Percentiles rank a stretch among this genome's conserved stretches.
phyloP scores from a whole-genome alignment of 1,140 invertebrate species.

The Aphelenchoides fujianensis region DNA sequence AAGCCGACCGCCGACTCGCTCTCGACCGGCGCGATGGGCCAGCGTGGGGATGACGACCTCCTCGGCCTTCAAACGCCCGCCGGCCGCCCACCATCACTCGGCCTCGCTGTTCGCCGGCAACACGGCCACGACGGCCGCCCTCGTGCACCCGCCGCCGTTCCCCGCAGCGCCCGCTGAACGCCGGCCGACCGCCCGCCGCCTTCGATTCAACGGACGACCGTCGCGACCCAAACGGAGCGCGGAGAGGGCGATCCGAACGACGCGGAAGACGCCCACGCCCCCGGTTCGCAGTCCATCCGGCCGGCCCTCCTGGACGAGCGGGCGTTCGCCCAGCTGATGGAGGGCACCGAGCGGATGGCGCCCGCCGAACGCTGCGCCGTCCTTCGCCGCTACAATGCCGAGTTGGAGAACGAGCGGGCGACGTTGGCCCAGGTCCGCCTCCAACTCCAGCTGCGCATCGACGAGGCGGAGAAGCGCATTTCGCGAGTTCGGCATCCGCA shows the following conservation, averaged over 20 bases:
- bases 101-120: neutral
- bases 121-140: neutral
- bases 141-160: neutral
- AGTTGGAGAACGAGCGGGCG: conserved; percentile 37
- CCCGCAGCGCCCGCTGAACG: neutral
- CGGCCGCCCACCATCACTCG: neutral
- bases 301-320: conserved; percentile 13
- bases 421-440: conserved; percentile 40
- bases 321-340: neutral
- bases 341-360: neutral
- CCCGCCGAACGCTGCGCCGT: conserved; percentile 39
- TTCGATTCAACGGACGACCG: neutral
- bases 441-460: conserved; percentile 40
- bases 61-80: neutral
- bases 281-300: neutral
- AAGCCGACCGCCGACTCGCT: too few species aligned
- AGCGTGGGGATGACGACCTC: neutral
- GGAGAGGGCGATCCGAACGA: neutral
- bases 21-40: neutral
- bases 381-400: conserved; percentile 27
- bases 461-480: conserved; percentile 28
- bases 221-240: neutral
- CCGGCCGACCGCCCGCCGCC: neutral
- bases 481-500: neutral
- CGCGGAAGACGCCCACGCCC: neutral